Base-by-base conservation (phyloP, 2,888 invertebrate species). In the Hirtodrosophila histrioides region DNA sequence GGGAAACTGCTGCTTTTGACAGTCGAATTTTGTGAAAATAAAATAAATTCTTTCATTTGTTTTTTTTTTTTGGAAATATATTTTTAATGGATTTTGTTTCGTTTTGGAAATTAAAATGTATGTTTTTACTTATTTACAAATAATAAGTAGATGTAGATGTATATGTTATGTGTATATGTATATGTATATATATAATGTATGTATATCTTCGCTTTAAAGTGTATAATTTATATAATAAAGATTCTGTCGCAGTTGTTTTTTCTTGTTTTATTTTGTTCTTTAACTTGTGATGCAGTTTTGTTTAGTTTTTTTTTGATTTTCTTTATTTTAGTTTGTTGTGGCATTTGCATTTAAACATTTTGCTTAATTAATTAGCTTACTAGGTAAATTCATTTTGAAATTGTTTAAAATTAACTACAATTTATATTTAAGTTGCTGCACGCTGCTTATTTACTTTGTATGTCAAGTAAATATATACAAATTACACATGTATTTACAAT, bases 401-500 rank as follows among this genome's bases (percentile, higher is more conserved):
- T 82, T 82, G 62, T 86, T 82, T 82, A 80, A 86, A 82, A 82
- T 82, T 82, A 82, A 82, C 82, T 82, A 82, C 86, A 77, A 80
- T 82, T 86, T 80, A 80, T 70, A 62, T 73, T 77, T 86, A 68
- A 68, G 66, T 80, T 75, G 55, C 70, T 62, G 67, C 53, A 66
- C 51, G 51, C 62, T 62, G 75, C 84, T 74, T 86, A 82, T 82
- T 82, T 82, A 82, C 86, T 82, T 86, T 83, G 82, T 78, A 80
- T 86, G 65, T 80, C 78, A 82, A 82, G 82, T 82, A 82, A 86
- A 82, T 82, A 84, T 82, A 80, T 82, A 82, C 82, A 82, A 81
- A 84, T 82, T 82, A 82, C 86, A 82, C 80, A 81, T 84, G 81
- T 82, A 82, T 82, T 82, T 82, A 82, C 82, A 82, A 67, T 86